Conservation (phyloP, 1,140 invertebrate genomes). For the Neodiprion virginianus region DNA sequence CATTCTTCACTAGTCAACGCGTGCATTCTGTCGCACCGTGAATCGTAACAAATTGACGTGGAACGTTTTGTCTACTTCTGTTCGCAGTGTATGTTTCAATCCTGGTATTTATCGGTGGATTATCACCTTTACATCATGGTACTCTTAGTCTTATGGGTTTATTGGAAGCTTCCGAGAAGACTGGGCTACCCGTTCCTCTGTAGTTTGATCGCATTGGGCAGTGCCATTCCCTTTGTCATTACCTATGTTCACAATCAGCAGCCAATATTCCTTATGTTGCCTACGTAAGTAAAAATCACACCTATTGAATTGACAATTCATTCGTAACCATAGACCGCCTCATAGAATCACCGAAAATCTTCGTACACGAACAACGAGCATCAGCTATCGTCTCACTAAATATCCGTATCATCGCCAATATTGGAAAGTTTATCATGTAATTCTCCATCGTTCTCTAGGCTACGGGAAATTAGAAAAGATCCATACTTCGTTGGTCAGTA, state of each 20-base stretch:
- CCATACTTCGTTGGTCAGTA: conserved; percentile 45
- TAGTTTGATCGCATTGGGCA: conserved; percentile 28
- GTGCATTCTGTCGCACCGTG: too few relatives aligned
- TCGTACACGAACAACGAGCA: too few relatives aligned
- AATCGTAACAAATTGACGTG: too few relatives aligned
- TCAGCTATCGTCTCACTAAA: too few relatives aligned
- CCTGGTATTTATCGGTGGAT: conserved; percentile 66
- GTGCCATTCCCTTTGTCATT: conserved; percentile 31
- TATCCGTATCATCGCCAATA: too few relatives aligned
- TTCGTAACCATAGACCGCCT: too few relatives aligned
- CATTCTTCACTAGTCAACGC: too few relatives aligned
- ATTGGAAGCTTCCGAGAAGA: conserved; percentile 50
- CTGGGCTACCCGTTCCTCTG: conserved; percentile 37
- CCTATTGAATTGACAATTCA: not conserved
- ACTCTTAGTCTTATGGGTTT: conserved; percentile 57
- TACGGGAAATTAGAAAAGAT: conserved; percentile 33
- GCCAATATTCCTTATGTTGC: conserved; percentile 33
- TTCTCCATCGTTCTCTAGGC: conserved; percentile 19
- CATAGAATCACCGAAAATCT: too few relatives aligned
- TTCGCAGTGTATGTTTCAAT: conserved; percentile 64
- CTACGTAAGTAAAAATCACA: conserved; percentile 32
- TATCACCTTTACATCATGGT: conserved; percentile 63
- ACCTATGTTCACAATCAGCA: conserved; percentile 34
- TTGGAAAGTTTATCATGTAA: too few relatives aligned
- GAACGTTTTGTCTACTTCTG: not conserved